Percentiles rank a stretch among this genome's conserved stretches.
phyloP scores from a whole-genome alignment of 2,113 vertebrate genomes.

The Nothocercus nigrocapillus region DNA sequence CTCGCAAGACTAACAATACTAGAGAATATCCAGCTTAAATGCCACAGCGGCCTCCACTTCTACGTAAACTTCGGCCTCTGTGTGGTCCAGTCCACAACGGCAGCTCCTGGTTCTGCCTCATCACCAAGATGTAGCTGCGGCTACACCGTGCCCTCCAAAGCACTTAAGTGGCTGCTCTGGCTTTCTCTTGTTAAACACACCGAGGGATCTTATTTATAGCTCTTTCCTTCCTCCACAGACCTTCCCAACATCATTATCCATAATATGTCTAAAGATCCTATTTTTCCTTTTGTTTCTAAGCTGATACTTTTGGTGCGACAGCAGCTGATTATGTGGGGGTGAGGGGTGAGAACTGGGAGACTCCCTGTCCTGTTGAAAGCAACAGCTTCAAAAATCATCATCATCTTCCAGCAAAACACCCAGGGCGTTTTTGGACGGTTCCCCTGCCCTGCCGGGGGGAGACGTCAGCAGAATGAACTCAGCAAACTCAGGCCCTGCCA shows the following conservation, averaged over 20 bases:
- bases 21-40: neutral
- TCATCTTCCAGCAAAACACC: neutral
- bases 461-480: neutral
- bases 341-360: too few species aligned
- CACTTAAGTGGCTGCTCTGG: neutral
- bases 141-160: neutral
- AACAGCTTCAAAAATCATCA: neutral
- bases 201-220: neutral
- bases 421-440: neutral
- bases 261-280: neutral
- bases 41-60: neutral
- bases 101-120: neutral
- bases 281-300: neutral
- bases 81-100: too few species aligned
- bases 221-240: neutral
- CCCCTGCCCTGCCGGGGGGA: too few species aligned
- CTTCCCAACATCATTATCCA: neutral
- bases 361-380: neutral
- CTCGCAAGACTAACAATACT: neutral
- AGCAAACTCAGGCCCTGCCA: fast-evolving
- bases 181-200: neutral
- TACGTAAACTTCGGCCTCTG: too few species aligned
- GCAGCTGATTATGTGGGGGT: fast-evolving
- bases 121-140: too few species aligned
- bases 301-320: neutral